Evolutionary conservation across 2,797 vertebrate genomes (phyloP), one percentile per base, ranked within the genome.

Genomic region (Acanthurus tractus): DNA sequence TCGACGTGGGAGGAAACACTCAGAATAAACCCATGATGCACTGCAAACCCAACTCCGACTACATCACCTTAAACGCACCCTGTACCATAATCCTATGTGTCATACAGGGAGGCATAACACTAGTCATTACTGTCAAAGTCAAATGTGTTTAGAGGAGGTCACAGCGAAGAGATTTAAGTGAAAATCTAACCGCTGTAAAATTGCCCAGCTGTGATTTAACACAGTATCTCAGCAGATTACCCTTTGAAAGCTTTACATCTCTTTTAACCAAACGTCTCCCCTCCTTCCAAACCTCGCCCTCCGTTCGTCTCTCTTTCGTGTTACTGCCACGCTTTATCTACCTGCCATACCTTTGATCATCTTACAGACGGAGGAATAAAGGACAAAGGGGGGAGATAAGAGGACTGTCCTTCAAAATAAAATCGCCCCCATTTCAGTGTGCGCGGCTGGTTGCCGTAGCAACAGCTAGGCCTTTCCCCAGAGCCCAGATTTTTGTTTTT

Each of bases 391-490:
- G 52, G 59, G 80, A 79, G 82, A 83, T 73, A 59, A 80, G 66
- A 83, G 36, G 56, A 76, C 50, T 29, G 78, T 81, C 85, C 84
- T 90, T 90, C 87, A 85, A 84, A 89, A 89, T 70, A 63, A 80
- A 75, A 75, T 57, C 54, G 29, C 44, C 56, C 70, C 54, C 38
- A 15, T 83, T 79, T 84, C 2, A n/a, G 45, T 74, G 81, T 22
- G 40, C 29, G 64, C 29, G 62, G 76, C 46, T 50, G 62, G 94
- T 95, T 94, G 82, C 90, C 93, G 94, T 94, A 86, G 95, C 92
- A 96, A 96, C 95, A 94, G 89, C 61, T 81, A 79, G 58, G 66
- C 58, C 86, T 79, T 82, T 76, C 79, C 87, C 81, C 53, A 57
- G 81, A 79, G 70, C 11, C 3, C 53, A n/a, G 75, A 74, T 81